Conservation (phyloP, 1,140 invertebrate species). For the Paraescarpia echinospica region DNA sequence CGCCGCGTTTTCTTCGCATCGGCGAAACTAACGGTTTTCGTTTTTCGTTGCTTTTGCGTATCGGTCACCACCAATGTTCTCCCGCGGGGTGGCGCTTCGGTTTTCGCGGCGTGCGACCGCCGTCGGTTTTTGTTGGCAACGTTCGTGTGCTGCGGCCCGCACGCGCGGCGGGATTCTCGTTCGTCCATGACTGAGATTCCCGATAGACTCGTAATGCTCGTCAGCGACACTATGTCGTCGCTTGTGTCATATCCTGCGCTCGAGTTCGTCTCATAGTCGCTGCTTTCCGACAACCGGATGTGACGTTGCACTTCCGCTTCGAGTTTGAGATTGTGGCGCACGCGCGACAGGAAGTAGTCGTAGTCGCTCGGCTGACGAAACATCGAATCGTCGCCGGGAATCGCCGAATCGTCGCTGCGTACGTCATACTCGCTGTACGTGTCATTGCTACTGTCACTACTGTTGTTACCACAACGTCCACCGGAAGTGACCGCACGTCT, state of each 20-base stretch:
- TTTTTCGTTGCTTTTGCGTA: background rate
- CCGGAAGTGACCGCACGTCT: background rate
- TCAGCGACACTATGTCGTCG: background rate
- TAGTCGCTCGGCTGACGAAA: background rate
- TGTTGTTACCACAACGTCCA: background rate
- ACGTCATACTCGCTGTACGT: slow-evolving; percentile 17
- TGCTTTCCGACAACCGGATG: background rate
- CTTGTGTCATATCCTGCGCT: background rate
- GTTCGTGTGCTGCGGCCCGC: background rate
- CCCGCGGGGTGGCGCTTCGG: background rate
- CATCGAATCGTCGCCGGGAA: background rate
- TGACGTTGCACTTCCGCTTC: background rate
- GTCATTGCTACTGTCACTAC: slow-evolving; percentile 12
- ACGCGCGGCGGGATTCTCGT: background rate
- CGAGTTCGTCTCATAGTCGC: background rate
- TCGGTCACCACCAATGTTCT: background rate
- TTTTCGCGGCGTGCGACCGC: background rate
- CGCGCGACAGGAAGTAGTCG: background rate
- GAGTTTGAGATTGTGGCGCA: background rate
- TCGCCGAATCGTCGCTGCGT: background rate
- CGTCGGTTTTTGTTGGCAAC: background rate
- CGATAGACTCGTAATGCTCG: background rate
- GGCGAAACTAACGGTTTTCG: background rate
- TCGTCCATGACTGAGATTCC: background rate
- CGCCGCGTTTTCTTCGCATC: background rate